Evolutionary conservation across 2,888 invertebrate genomes (phyloP).

Genomic region (Hemicrepidius hirtus): DNA sequence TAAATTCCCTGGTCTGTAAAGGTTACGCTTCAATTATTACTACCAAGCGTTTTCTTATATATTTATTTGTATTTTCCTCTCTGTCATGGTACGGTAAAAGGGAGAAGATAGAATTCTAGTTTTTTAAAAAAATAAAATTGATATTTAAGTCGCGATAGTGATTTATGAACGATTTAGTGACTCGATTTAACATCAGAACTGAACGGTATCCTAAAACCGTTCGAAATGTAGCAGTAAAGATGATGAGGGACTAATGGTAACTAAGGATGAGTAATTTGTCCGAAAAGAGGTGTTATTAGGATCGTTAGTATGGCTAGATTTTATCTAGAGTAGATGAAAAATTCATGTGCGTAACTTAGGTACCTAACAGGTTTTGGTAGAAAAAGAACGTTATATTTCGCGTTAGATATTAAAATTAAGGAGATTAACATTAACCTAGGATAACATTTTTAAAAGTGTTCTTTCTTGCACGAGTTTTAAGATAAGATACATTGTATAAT

Average conservation of each 20-base stretch:
- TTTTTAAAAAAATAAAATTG: neutral
- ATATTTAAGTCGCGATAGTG: constrained; percentile 3
- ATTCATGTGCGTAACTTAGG: neutral
- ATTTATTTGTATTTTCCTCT: neutral
- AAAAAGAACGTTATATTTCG: neutral
- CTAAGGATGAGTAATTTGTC: neutral
- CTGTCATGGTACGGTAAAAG: neutral
- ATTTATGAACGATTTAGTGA: constrained; percentile 9
- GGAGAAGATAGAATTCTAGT: constrained; percentile 8
- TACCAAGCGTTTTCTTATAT: constrained; percentile 11
- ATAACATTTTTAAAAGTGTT: too few species aligned
- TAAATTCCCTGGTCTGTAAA: constrained; percentile 13
- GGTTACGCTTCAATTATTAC: constrained; percentile 27
- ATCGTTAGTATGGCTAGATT: constrained; percentile 1
- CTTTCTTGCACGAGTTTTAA: too few species aligned
- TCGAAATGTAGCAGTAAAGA: constrained; percentile 26
- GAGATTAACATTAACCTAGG: too few species aligned
- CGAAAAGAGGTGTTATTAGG: constrained; percentile 8
- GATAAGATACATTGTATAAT: too few species aligned
- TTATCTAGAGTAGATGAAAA: neutral
- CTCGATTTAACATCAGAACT: neutral
- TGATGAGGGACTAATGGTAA: constrained; percentile 5
- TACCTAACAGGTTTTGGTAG: neutral
- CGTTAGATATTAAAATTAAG: neutral
- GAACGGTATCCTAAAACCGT: constrained; percentile 25